Conservation (phyloP, 2,113 vertebrate species). For the Sardina pilchardus region DNA sequence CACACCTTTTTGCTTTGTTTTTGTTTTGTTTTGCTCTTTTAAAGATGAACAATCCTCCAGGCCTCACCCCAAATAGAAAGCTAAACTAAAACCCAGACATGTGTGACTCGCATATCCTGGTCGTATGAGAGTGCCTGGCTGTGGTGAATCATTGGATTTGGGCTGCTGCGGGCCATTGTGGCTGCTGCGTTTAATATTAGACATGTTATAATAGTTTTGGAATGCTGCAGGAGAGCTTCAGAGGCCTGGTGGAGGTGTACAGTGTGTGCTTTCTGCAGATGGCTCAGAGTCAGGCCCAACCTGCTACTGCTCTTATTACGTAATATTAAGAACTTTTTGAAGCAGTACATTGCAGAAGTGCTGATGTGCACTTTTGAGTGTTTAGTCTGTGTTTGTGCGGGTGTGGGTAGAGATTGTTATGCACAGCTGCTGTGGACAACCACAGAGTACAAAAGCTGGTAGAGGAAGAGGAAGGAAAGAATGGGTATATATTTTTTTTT, state of each 20-base stretch:
- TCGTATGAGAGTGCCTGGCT: neutral
- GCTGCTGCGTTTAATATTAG: neutral
- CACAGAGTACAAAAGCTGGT: neutral
- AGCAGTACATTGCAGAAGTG: neutral
- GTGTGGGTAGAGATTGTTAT: neutral
- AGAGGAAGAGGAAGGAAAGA: constrained; percentile 1
- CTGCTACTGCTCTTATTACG: neutral
- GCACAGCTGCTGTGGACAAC: neutral
- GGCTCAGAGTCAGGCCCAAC: constrained; percentile 1
- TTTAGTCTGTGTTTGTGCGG: neutral
- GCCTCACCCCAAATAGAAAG: neutral
- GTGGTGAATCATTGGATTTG: neutral
- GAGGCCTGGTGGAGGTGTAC: neutral
- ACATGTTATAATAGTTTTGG: constrained; percentile 11
- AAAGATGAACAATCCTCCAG: neutral
- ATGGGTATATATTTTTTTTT: neutral
- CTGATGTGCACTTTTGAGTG: neutral
- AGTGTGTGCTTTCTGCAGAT: constrained; percentile 5
- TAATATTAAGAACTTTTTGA: neutral
- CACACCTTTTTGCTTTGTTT: neutral
- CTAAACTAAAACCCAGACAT: neutral
- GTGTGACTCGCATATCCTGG: neutral
- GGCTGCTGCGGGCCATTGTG: neutral
- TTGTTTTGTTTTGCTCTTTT: neutral
- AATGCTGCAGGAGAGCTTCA: neutral